These are phyloP conservation scores for Aphelenchoides fujianensis DNA, from an alignment of 1,140 invertebrate species.

Conservation along the genomic window DNA sequence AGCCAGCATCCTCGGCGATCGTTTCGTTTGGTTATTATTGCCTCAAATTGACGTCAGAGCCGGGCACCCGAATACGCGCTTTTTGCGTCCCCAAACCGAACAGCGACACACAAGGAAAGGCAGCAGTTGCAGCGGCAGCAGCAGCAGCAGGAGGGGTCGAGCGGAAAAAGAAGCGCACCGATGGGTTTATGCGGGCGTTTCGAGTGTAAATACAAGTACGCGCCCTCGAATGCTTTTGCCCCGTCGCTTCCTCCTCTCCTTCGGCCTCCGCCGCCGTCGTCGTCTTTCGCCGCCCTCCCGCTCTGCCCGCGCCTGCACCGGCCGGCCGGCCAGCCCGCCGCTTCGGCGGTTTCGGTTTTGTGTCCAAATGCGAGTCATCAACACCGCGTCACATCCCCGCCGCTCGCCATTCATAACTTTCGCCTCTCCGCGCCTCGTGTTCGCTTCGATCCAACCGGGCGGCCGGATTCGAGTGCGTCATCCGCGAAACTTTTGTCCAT, in stretches of 20 bases:
- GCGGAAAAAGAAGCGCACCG: neutral
- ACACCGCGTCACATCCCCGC: no score
- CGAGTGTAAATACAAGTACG: neutral
- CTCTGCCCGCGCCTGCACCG: neutral
- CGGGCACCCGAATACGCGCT: neutral
- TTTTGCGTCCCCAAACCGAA: neutral
- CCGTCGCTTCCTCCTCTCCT: neutral
- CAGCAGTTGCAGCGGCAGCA: no score
- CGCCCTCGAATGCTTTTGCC: no score
- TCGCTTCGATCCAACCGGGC: no score
- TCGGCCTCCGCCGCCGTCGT: no score
- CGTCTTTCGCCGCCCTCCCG: neutral
- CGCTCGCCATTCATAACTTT: no score
- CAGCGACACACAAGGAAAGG: no score
- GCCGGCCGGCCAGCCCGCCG: no score
- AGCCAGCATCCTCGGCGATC: no score
- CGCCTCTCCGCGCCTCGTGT: no score
- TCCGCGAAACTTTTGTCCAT: no score
- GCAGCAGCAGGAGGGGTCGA: neutral
- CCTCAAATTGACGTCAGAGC: neutral
- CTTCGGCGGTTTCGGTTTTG: neutral
- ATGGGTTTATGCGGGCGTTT: neutral
- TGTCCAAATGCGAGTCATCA: neutral
- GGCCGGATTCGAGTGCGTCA: no score
- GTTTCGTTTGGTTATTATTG: neutral